Base-by-base conservation (phyloP, 2,888 invertebrate species). In the Ornithoptera alexandrae region DNA sequence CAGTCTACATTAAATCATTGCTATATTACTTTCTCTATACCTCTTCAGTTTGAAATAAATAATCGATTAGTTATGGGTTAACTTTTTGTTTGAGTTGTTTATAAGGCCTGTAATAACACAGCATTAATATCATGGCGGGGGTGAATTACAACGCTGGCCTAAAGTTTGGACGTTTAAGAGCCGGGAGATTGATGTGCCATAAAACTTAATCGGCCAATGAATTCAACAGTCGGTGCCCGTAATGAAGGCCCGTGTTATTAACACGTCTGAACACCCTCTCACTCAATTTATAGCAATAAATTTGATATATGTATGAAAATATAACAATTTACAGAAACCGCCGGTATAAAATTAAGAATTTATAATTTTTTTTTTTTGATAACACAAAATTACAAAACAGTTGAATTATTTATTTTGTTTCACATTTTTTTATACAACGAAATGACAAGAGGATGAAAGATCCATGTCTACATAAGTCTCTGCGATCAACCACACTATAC, bases 151-250 rank as follows among this genome's bases (percentile, higher is more conserved):
- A 75, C 69, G 72, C 72, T 71, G 74, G 75, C 77, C 79, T 77
- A 79, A 83, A 84, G 75, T 85, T 85, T 73, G 73, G 79, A 82
- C 79, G 77, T 81, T 81, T 81, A 82, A 81, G 76, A 83, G 79
- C 76, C 78, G 68, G 72, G 73, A 81, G 84, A 85, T 85, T 81
- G 83, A 66, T 67, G 66, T 57, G 59, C 42, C 70, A 60, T 70
- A 70, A 70, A 70, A 67, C 63, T 67, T 67, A 70, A 70, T 56
- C 67, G 66, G 60, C 60, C 59, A 70, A 70, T 70, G 66, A 67
- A 70, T 67, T 70, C 67, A 60, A 63, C 64, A 60, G 59, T 20
- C 67, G 53, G 59, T 30, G 62, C 39, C 53, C 36, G 56, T 65
- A 67, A 66, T 66, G 66, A 53, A 63, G 57, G 18, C 53, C 22